A percentile compares a stretch with the other conserved stretches of the same genome.
Evolutionary conservation across 2,113 vertebrate genomes (phyloP).

Genomic region (Brachyistius frenatus): DNA sequence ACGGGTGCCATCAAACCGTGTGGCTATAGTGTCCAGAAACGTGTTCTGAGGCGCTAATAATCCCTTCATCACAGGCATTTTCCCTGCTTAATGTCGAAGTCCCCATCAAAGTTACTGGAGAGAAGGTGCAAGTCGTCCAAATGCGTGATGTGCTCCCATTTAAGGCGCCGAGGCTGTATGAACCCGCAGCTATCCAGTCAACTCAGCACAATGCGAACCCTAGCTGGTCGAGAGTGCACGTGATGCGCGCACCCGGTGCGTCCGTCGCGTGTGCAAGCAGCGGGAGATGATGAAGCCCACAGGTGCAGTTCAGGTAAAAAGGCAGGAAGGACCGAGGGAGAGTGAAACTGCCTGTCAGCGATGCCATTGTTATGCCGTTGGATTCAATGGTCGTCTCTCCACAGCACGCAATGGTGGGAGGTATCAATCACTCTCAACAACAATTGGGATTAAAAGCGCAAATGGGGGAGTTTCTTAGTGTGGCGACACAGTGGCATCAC

Average conservation of each 20-base stretch:
- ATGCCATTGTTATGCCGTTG: constrained; percentile 56
- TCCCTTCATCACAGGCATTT: constrained; percentile 99
- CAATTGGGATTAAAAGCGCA: constrained; percentile 19
- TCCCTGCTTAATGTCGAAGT: constrained; percentile 90
- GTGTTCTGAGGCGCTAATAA: constrained; percentile 98
- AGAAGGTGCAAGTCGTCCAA: constrained; percentile 61
- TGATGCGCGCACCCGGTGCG: constrained; percentile 60
- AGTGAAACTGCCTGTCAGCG: constrained; percentile 63
- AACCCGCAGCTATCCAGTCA: constrained; percentile 56
- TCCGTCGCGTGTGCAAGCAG: constrained; percentile 40
- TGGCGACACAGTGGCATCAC: constrained; percentile 3
- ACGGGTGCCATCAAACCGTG: constrained; percentile 99
- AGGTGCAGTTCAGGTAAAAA: constrained; percentile 79
- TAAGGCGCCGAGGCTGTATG: constrained; percentile 43
- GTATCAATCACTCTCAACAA: constrained; percentile 51
- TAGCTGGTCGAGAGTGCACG: constrained; percentile 48
- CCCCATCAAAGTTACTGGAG: constrained; percentile 93
- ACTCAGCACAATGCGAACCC: constrained; percentile 66
- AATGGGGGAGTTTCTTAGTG: not conserved
- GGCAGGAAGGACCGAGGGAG: constrained; percentile 35
- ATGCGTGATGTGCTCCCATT: constrained; percentile 56
- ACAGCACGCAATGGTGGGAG: constrained; percentile 50
- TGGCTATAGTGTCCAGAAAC: constrained; percentile 98
- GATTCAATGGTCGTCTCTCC: constrained; percentile 59
- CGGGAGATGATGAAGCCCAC: constrained; percentile 62